Conservation (phyloP, 1,140 invertebrate genomes). For the Drosophila albomicans region DNA sequence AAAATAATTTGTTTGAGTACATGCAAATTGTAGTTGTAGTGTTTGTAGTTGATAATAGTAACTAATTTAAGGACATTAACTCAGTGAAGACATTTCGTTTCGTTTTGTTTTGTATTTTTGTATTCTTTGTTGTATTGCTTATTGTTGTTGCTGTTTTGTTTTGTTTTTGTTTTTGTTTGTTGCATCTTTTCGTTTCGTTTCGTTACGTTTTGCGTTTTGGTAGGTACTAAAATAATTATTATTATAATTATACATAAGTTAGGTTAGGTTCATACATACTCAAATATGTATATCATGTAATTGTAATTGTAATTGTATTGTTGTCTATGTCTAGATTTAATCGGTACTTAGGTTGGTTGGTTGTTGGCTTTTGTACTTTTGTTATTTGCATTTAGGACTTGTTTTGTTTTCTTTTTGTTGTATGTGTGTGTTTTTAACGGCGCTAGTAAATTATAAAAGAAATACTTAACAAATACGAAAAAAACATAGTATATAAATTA, state of each 20-base stretch:
- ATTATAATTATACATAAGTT: slow-evolving; percentile 53
- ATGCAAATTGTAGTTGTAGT: slow-evolving; percentile 37
- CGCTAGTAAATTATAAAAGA: slow-evolving; percentile 69
- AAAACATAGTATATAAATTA: slow-evolving; percentile 46
- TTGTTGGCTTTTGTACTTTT: slow-evolving; percentile 84
- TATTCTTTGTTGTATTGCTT: slow-evolving; percentile 62
- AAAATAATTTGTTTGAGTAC: slow-evolving; percentile 51
- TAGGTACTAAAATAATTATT: slow-evolving; percentile 68
- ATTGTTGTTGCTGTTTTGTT: slow-evolving; percentile 26
- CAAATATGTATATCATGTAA: slow-evolving; percentile 24
- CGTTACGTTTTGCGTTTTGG: slow-evolving; percentile 47
- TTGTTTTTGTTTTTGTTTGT: slow-evolving; percentile 25
- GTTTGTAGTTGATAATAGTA: slow-evolving; percentile 42
- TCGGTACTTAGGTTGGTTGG: slow-evolving; percentile 83
- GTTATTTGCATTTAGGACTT: slow-evolving; percentile 83
- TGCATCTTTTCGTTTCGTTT: slow-evolving; percentile 26
- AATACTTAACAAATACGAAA: slow-evolving; percentile 78
- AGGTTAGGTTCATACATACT: slow-evolving; percentile 37
- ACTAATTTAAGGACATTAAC: slow-evolving; percentile 58
- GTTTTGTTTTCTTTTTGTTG: slow-evolving; percentile 59
- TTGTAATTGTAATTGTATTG: slow-evolving; percentile 39
- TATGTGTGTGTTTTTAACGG: slow-evolving; percentile 48
- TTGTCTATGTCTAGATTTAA: slow-evolving; percentile 73
- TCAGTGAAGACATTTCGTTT: slow-evolving; percentile 65
- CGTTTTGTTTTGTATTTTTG: slow-evolving; percentile 54